A percentile compares a stretch with the other conserved stretches of the same genome.
Conservation (phyloP, 2,113 vertebrate genomes). For the Grammomys dolichurus region DNA sequence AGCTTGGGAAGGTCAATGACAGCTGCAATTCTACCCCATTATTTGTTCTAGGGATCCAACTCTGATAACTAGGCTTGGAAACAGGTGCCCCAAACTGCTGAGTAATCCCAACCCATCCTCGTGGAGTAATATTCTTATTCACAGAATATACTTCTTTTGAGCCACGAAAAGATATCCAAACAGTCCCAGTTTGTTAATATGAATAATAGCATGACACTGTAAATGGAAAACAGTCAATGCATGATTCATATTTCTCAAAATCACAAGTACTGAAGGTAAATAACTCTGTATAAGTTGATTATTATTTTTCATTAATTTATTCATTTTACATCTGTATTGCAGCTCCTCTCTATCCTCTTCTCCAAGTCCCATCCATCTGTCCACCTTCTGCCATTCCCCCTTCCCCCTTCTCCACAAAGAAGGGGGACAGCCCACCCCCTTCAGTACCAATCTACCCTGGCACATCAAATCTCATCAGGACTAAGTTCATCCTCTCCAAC, state of each 20-base stretch:
- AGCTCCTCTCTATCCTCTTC: no score
- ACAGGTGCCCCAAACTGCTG: background rate
- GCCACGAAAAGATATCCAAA: background rate
- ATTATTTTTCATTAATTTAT: no score
- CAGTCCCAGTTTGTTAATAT: background rate
- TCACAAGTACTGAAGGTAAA: background rate
- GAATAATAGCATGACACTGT: background rate
- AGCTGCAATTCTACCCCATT: background rate
- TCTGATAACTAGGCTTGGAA: background rate
- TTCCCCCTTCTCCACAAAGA: no score
- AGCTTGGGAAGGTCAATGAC: background rate
- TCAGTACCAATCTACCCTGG: no score
- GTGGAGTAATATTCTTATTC: background rate
- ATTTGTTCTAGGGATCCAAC: background rate
- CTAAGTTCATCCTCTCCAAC: no score
- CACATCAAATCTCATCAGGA: no score
- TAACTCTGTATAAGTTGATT: background rate
- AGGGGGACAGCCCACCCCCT: no score
- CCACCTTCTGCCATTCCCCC: no score
- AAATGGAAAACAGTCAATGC: background rate
- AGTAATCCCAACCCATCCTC: background rate
- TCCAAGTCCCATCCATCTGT: no score
- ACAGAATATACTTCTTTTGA: background rate
- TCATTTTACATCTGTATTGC: no score
- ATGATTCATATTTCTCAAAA: background rate